These are phyloP conservation scores for Adelphocoris suturalis DNA, from an alignment of 2,888 invertebrate species.

Conservation along the genomic window DNA sequence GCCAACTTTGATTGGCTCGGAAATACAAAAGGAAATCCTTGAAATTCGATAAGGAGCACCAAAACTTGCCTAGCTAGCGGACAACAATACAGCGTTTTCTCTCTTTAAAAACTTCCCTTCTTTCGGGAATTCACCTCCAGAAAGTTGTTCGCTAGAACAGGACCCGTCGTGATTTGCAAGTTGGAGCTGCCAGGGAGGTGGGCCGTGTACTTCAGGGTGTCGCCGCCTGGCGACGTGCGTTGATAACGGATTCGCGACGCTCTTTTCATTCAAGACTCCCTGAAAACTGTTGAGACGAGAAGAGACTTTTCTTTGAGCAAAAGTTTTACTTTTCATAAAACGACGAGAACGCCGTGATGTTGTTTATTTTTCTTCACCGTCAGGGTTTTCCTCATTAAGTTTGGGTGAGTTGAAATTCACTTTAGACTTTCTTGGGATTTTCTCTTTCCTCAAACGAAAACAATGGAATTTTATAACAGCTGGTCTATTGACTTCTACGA, in stretches of 20 bases:
- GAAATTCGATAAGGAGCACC: no score
- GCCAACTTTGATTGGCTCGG: no score
- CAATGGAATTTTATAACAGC: no score
- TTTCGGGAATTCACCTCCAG: neutral
- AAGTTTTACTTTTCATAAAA: conserved; percentile 36
- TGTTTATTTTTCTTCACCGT: neutral
- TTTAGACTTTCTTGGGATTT: no score
- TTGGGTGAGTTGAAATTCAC: neutral
- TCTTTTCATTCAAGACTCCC: conserved; percentile 19
- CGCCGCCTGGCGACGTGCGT: neutral
- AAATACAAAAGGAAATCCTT: no score
- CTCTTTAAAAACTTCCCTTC: neutral
- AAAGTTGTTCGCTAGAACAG: neutral
- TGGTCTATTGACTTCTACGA: no score
- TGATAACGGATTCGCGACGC: conserved; percentile 6
- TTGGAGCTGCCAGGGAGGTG: neutral
- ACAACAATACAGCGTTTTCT: neutral
- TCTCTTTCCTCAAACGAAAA: no score
- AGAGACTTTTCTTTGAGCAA: neutral
- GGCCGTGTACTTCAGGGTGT: neutral
- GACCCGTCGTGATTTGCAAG: conserved; percentile 11
- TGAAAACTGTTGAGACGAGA: neutral
- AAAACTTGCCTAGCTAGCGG: no score
- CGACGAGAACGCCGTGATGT: neutral
- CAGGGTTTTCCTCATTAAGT: neutral